Evolutionary conservation across 1,140 invertebrate species (phyloP), one percentile per base, ranked within the genome.

Genomic region (Helicoverpa armigera): DNA sequence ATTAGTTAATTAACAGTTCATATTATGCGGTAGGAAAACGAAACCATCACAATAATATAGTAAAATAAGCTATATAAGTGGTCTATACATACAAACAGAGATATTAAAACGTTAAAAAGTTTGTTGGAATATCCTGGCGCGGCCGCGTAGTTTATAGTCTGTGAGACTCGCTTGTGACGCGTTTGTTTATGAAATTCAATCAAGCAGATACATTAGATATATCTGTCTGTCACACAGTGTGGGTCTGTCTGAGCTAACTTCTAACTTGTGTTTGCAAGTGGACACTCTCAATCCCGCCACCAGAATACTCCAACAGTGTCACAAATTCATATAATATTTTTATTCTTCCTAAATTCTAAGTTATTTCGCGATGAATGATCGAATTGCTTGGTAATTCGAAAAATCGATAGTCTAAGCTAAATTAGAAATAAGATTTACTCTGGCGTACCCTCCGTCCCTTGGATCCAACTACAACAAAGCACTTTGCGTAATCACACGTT

Each of bases 301-400:
- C 91, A 83, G 83, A 82, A 88, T 82, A 86, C 81, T 86, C 82
- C 92, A 85, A 69, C 91, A 81, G 79, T 73, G 80, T 85, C 82
- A 86, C 86, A 89, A 90, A 91, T 91, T 89, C 88, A 93, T 90
- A 94, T 78, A 73, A 94, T 93, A 93, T 94, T 86, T 92, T 91
- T 93, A 93, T 89, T 92, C 81, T 89, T 77, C 90, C 88, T 93
- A 94, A 88, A 86, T 81, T 81, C 92, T 93, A 94, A 91, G 83
- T 88, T 95, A 95, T 95, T 95, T 95, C 94, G 94, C 92, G 92
- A 94, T 95, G 94, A 95, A 95, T 95, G 94, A 85, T 94, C 92
- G 92, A 95, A 94, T 95, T 93, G 91, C 92, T 92, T 93, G 89
- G 93, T 94, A 94, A 94, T 94, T 93, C 93, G 91, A 92, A 85